Evolutionary conservation across 2,113 vertebrate genomes (phyloP), one percentile per base, ranked within the genome.

Genomic region (Coptodon bakossiorum): DNA sequence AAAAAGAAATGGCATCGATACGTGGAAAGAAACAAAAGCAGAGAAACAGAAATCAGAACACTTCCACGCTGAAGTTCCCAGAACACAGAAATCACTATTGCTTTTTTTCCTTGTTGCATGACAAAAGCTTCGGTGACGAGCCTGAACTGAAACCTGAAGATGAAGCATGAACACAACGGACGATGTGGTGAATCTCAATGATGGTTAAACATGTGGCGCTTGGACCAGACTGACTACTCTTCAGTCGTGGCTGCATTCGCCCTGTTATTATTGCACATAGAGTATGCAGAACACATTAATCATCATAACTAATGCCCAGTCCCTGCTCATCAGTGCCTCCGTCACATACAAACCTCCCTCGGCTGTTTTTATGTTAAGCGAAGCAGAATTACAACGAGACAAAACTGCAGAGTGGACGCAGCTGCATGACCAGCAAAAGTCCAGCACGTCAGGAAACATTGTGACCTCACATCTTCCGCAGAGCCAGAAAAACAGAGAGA

Each of bases 61-160:
- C 81, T 89, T 91, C 53, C 86, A 86, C 34, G 7, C 66, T 79
- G 84, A 89, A 83, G 56, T 84, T 81, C 86, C 85, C 81, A 48
- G 53, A 81, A 82, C 68, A 57, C 38, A 83, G 79, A 34, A 81
- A 40, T 16, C 80, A 57, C 73, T 91, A 86, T 88, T 93, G 87
- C 90, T 92, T 81, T 82, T 31, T 61, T 48, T 43, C 34, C 38
- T 34, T 59, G 27, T 43, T 82, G 82, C 54, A 38, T 73, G 38
- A 48, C 6, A 36, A 76, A 89, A 53, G 43, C 84, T 57, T 81
- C 3, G 9, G 36, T 81, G 14, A 40, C 4, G 22, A 80, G 52
- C 52, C 52, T 52, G 90, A 88, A 34, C 27, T 63, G 57, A 82
- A 61, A 36, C 57, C 57, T 43, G 36, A 80, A 17, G 9, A 81